A percentile compares a stretch with the other conserved stretches of the same genome.
Evolutionary conservation across 2,797 vertebrate species (phyloP).

Genomic region (Takifugu ocellatus): DNA sequence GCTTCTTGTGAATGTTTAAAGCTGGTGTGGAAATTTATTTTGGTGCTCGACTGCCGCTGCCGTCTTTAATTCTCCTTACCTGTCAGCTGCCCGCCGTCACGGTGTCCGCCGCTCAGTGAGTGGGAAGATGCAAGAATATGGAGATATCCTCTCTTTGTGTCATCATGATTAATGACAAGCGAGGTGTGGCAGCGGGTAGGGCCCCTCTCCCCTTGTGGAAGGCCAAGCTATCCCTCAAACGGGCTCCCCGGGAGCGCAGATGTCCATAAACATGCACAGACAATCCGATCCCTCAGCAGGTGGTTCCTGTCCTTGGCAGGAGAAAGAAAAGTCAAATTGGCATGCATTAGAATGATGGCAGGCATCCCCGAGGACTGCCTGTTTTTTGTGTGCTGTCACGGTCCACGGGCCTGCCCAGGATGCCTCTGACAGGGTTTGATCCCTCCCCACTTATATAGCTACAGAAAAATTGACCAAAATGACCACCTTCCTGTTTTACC

Average conservation of each 20-base stretch:
- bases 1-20: not conserved
- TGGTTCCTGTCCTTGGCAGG: conserved; percentile 73
- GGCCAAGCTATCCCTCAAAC: conserved; percentile 59
- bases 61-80: conserved; percentile 30
- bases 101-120: conserved; percentile 1
- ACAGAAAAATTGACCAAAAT: too few species aligned
- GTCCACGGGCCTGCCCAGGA: conserved; percentile 30
- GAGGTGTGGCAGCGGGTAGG: conserved; percentile 65
- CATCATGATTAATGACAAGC: conserved; percentile 69
- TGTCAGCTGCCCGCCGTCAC: conserved; percentile 22
- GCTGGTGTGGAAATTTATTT: not conserved
- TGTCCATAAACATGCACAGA: conserved; percentile 73
- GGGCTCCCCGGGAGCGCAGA: conserved; percentile 45
- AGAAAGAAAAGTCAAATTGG: conserved; percentile 70
- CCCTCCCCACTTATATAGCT: conserved; percentile 16
- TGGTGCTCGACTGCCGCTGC: not conserved
- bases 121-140: conserved; percentile 27
- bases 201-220: conserved; percentile 56
- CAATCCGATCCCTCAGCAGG: conserved; percentile 72
- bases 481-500: too few species aligned
- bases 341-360: conserved; percentile 70
- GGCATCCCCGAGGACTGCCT: conserved; percentile 52
- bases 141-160: conserved; percentile 46
- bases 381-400: conserved; percentile 73
- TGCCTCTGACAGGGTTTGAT: conserved; percentile 52